Evolutionary conservation across 2,113 vertebrate species (phyloP), one percentile per base, ranked within the genome.

Genomic region (Tragelaphus scriptus): DNA sequence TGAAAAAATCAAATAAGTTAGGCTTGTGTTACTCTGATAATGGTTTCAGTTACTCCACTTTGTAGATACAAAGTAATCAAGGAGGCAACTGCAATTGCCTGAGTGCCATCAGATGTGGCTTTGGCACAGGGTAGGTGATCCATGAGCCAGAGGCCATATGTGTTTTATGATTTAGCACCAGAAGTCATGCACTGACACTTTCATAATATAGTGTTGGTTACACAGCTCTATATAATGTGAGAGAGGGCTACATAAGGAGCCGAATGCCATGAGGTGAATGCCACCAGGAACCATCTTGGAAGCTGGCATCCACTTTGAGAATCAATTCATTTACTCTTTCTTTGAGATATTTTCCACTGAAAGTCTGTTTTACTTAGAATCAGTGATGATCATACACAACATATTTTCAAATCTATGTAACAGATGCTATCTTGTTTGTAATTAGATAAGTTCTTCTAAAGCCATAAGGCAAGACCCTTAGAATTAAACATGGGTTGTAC

Each of bases 381-480:
- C 17, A 59, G 5, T 90, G 6, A 16, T 75, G 30, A 96, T 79
- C 11, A 95, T 7, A 84, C 6, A 30, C 16, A 86, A 61, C 17
- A 90, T 75, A 79, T 85, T 91, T 96, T 89, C 47, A 61, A 79
- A 81, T 91, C 51, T 80, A 23, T 71, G 8, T 94, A 79, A 91
- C 32, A 93, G 86, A 80, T 93, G 89, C 4, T 90, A 49, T 58
- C 21, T 79, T 81, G 9, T 95, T 53, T 95, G 25, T 96, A 85
- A 93, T 93, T 91, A 94, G 25, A 3, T 59, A 86, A 84, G 5
- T 90, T 90, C 21, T 65, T 93, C 44, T 63, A 77, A 94, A 93
- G 68, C 30, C 85, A 32, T 30, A 44, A 44, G 53, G 47, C 32
- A 80, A 94, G 49, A 6, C 26, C 49, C 51, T 95, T 28, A 96